A percentile compares a stretch with the other conserved stretches of the same genome.
Evolutionary conservation across 2,888 invertebrate genomes (phyloP).

Genomic region (Baronia brevicornis): DNA sequence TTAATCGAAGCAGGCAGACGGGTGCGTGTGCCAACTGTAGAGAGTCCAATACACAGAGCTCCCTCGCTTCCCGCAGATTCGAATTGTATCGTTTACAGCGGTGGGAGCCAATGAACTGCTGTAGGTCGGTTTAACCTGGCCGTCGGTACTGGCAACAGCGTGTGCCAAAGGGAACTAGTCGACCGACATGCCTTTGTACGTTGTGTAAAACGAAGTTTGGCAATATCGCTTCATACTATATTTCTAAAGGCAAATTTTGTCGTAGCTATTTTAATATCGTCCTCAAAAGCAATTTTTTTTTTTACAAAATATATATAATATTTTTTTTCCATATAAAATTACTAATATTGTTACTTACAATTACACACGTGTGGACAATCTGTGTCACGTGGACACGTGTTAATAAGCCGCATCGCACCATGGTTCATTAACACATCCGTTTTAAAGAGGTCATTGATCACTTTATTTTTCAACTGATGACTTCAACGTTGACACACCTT

Average conservation of each 20-base stretch:
- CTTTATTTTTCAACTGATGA: too few species aligned
- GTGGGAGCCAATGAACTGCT: conserved; percentile 42
- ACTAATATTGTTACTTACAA: too few species aligned
- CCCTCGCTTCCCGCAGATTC: conserved; percentile 30
- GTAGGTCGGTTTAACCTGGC: conserved; percentile 36
- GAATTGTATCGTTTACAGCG: conserved; percentile 21
- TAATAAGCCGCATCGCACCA: too few species aligned
- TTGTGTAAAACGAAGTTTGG: conserved; percentile 36
- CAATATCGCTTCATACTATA: conserved; percentile 29
- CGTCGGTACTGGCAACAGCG: conserved; percentile 34
- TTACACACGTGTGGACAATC: too few species aligned
- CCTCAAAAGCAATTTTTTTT: too few species aligned
- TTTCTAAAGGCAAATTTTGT: conserved; percentile 20
- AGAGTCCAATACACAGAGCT: conserved; percentile 34
- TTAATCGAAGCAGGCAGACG: conserved; percentile 44
- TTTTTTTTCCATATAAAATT: too few species aligned
- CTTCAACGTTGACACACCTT: too few species aligned
- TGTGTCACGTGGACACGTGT: too few species aligned
- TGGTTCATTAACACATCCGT: too few species aligned
- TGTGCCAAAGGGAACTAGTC: conserved; percentile 49
- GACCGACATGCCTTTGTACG: conserved; percentile 18
- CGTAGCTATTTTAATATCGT: conserved; percentile 8
- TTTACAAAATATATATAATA: too few species aligned
- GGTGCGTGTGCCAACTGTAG: conserved; percentile 40
- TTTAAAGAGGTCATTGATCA: too few species aligned